Evolutionary conservation across 2,888 invertebrate species (phyloP).

Genomic region (Melanostoma mellinum): DNA sequence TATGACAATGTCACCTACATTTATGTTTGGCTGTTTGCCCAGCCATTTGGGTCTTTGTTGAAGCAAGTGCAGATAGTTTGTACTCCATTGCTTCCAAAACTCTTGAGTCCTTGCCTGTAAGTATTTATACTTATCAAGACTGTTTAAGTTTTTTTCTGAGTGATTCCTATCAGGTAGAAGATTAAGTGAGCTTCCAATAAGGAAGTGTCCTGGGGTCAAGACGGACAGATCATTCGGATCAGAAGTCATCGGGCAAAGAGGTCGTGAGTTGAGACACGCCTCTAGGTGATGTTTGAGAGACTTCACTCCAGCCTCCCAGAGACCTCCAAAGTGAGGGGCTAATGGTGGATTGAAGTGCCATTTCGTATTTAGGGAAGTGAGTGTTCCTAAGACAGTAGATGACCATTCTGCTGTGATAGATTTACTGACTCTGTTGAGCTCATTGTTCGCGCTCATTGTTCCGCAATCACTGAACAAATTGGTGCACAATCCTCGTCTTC

Average conservation of each 20-base stretch:
- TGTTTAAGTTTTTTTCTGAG: neutral
- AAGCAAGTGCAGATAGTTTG: constrained; percentile 47
- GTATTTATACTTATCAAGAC: constrained; percentile 27
- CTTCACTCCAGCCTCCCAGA: constrained; percentile 7
- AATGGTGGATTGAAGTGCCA: constrained; percentile 9
- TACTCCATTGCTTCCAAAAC: constrained; percentile 63
- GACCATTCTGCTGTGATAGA: constrained; percentile 1
- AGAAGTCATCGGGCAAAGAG: constrained; percentile 10
- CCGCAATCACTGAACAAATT: constrained; percentile 33
- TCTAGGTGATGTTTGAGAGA: constrained; percentile 8
- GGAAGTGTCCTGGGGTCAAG: neutral
- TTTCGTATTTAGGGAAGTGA: neutral
- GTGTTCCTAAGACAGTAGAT: neutral
- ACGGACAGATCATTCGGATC: constrained; percentile 13
- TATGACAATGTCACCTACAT: neutral
- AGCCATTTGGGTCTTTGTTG: constrained; percentile 24
- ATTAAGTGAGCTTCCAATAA: constrained; percentile 3
- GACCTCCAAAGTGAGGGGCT: constrained; percentile 1
- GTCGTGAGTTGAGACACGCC: neutral
- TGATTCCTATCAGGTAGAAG: neutral
- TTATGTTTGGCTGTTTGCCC: neutral
- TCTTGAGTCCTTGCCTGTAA: constrained; percentile 43
- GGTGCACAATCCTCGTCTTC: constrained; percentile 4
- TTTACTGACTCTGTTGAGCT: constrained; percentile 6
- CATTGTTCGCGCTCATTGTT: constrained; percentile 25